Conservation (phyloP, 2,113 vertebrate species). For the Cephalopterus ornatus region DNA sequence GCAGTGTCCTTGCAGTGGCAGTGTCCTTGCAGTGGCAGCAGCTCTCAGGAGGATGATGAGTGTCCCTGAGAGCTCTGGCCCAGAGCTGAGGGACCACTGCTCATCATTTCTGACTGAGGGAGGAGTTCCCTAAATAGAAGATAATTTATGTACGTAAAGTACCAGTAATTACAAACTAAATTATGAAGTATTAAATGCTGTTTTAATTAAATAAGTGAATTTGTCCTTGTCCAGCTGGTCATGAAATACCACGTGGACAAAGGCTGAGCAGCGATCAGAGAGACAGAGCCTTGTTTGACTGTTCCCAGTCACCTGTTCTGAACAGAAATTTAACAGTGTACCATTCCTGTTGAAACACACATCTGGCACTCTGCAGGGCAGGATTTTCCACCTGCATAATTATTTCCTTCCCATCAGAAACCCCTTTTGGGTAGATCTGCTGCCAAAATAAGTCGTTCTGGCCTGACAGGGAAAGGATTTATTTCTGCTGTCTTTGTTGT, state of each 20-base stretch:
- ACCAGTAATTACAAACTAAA: not conserved
- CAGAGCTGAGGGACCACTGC: not conserved
- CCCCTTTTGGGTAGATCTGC: not conserved
- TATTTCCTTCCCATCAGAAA: not conserved
- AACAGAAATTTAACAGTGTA: not conserved
- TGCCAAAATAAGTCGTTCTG: not conserved
- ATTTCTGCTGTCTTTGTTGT: not conserved
- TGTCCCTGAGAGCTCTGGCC: not conserved
- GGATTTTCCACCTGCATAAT: not conserved
- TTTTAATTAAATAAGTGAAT: not conserved
- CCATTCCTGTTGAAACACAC: not conserved
- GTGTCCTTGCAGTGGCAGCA: not conserved
- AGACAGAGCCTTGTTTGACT: not conserved
- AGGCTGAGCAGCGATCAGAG: not conserved
- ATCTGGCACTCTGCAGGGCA: not conserved
- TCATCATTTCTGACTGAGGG: not conserved
- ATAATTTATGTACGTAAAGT: not conserved
- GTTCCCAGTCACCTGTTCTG: not conserved
- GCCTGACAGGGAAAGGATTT: not conserved
- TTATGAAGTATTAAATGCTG: not conserved
- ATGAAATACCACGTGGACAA: accelerated
- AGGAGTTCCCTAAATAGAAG: not conserved
- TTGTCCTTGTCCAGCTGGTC: not conserved
- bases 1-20: not conserved
- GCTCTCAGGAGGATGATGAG: not conserved